Percentiles rank a stretch among this genome's conserved stretches.
Evolutionary conservation across 2,113 vertebrate genomes (phyloP).

Genomic region (Canis aureus): DNA sequence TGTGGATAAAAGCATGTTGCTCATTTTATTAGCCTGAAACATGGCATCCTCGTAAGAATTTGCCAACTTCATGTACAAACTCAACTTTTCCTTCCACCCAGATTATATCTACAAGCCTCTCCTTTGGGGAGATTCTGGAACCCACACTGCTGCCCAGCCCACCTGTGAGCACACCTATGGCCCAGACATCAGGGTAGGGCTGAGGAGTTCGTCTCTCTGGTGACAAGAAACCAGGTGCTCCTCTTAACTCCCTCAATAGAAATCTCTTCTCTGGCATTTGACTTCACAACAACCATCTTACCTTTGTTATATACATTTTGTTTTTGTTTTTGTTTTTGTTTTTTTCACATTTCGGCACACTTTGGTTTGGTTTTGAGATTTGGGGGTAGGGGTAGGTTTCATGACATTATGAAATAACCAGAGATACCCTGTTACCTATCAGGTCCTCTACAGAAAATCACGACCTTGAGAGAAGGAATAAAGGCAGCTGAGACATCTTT

Average conservation of each 20-base stretch:
- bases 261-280: neutral
- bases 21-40: neutral
- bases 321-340: too few species aligned
- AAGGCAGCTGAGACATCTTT: neutral
- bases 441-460: neutral
- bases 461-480: neutral
- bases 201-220: too few species aligned
- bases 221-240: neutral
- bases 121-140: neutral
- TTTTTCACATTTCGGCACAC: neutral
- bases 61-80: neutral
- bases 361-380: neutral
- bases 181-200: fast-evolving
- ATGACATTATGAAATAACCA: neutral
- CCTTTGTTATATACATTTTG: fast-evolving
- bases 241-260: neutral
- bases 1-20: neutral
- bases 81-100: neutral
- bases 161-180: too few species aligned
- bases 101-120: neutral
- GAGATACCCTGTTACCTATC: neutral
- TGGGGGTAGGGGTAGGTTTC: neutral
- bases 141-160: neutral
- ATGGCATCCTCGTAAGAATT: neutral
- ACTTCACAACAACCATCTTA: neutral